Conservation (phyloP, 1,140 invertebrate genomes). For the Bombus affinis region DNA sequence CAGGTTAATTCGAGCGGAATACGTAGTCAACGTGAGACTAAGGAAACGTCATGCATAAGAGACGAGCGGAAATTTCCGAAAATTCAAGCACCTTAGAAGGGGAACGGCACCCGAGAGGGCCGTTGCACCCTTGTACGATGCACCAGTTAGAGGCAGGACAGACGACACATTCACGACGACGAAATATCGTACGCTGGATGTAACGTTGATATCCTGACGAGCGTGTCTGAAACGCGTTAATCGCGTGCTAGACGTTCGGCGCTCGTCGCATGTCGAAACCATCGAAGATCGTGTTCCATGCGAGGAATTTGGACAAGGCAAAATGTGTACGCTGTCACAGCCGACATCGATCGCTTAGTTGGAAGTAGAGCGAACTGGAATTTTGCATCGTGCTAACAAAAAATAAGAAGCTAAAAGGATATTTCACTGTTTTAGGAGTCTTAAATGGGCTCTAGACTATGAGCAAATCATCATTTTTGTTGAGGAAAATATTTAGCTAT, state of each 20-base stretch:
- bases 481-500: too few species aligned
- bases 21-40: not conserved
- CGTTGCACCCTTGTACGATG: not conserved
- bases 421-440: too few species aligned
- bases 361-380: not conserved
- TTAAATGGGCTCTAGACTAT: too few species aligned
- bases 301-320: not conserved
- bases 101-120: not conserved
- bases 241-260: not conserved
- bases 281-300: not conserved
- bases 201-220: not conserved
- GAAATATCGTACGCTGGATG: not conserved
- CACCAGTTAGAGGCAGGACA: too few species aligned
- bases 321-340: not conserved
- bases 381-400: not conserved
- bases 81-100: not conserved
- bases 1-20: not conserved
- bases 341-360: not conserved
- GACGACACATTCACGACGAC: not conserved
- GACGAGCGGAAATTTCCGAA: not conserved
- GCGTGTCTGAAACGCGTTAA: not conserved
- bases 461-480: too few species aligned
- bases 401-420: not conserved
- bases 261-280: conserved; percentile 2
- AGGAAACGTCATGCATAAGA: not conserved